Evolutionary conservation across 2,888 invertebrate genomes (phyloP).

Genomic region (Brenthis hecate): DNA sequence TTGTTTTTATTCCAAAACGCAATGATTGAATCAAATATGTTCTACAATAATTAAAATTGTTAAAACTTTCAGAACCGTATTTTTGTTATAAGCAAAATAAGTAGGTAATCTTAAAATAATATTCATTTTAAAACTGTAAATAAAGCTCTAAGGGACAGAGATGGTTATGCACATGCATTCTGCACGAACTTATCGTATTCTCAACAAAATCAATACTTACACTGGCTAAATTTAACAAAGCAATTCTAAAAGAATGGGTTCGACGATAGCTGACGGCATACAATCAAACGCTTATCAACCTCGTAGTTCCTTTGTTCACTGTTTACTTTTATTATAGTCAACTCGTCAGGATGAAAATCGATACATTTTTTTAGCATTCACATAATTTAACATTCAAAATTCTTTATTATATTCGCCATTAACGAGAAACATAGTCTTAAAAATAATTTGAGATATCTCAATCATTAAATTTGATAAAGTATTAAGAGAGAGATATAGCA

Average conservation of each 20-base stretch:
- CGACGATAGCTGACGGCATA: slow-evolving; percentile 22
- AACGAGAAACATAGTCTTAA: no score
- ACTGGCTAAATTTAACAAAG: slow-evolving; percentile 37
- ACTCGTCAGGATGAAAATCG: slow-evolving; percentile 1
- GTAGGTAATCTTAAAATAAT: neutral
- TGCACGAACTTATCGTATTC: slow-evolving; percentile 28
- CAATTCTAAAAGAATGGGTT: slow-evolving; percentile 32
- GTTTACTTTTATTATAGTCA: slow-evolving; percentile 7
- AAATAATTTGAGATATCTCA: no score
- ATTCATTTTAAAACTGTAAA: slow-evolving; percentile 35
- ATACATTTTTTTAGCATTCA: neutral
- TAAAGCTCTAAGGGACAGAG: slow-evolving; percentile 25
- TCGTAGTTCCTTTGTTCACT: slow-evolving; percentile 14
- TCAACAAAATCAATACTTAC: slow-evolving; percentile 35
- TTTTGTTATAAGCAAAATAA: no score
- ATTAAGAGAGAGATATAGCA: no score
- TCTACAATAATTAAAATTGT: no score
- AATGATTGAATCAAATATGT: no score
- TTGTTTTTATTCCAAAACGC: no score
- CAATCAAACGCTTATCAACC: slow-evolving; percentile 25
- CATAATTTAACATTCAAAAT: no score
- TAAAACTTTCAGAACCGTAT: no score
- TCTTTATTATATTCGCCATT: no score
- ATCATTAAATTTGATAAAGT: no score
- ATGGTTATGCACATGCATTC: slow-evolving; percentile 21